phyloP scores from a whole-genome alignment of 2,888 invertebrate genomes.

The Empis stercorea region DNA sequence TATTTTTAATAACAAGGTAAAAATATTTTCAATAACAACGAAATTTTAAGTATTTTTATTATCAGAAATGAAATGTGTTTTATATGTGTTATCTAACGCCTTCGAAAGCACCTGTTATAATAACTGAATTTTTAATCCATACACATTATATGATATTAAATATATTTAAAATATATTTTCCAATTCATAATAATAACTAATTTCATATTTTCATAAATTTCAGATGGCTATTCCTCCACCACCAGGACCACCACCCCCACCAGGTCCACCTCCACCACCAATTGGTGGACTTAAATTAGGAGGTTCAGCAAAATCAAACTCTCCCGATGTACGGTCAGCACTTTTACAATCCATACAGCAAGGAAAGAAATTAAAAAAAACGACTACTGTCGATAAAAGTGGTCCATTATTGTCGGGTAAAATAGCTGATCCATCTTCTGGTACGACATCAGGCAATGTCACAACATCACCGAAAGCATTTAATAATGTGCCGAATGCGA shows the following conservation, averaged over 20 bases:
- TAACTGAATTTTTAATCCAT: too few species aligned
- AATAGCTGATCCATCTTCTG: constrained; percentile 21
- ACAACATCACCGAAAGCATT: constrained; percentile 4
- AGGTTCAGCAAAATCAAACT: constrained; percentile 25
- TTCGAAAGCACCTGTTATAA: too few species aligned
- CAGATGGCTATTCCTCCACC: constrained; percentile 44
- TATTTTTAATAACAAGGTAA: too few species aligned
- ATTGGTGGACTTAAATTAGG: constrained; percentile 29
- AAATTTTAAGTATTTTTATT: too few species aligned
- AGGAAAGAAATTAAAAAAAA: constrained; percentile 69
- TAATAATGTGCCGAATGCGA: constrained; percentile 15
- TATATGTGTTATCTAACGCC: too few species aligned
- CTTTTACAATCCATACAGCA: constrained; percentile 71
- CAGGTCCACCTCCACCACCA: constrained; percentile 52
- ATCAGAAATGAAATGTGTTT: too few species aligned
- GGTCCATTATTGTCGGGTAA: constrained; percentile 62
- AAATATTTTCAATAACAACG: too few species aligned
- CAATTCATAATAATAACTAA: too few species aligned
- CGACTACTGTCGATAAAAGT: constrained; percentile 84
- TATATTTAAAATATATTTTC: too few species aligned
- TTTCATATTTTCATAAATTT: constrained; percentile 5
- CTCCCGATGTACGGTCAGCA: constrained; percentile 50
- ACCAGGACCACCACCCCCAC: constrained; percentile 46
- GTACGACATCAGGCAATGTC: not conserved
- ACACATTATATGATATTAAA: too few species aligned